Conservation (phyloP, 2,888 invertebrate species). For the Heliconius ismenius region DNA sequence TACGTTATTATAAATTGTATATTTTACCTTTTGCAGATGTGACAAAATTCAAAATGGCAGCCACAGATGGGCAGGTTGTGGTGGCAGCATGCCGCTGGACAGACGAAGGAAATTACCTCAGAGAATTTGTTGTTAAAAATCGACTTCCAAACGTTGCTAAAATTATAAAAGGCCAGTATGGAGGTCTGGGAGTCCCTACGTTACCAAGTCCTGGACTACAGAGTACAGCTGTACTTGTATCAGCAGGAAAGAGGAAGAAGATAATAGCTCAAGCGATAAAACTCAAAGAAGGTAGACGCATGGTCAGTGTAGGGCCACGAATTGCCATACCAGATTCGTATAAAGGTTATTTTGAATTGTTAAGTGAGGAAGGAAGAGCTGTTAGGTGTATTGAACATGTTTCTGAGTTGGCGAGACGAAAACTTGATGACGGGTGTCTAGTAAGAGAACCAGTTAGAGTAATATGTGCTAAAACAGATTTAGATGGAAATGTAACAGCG, state of each 20-base stretch:
- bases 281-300: slow-evolving; percentile 92
- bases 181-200: slow-evolving; percentile 93
- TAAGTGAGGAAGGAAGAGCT: slow-evolving; percentile 96
- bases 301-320: slow-evolving; percentile 90
- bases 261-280: slow-evolving; percentile 94
- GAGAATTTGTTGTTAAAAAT: slow-evolving; percentile 88
- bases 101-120: slow-evolving; percentile 87
- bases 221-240: slow-evolving; percentile 92
- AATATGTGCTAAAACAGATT: slow-evolving; percentile 83
- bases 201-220: slow-evolving; percentile 92
- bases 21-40: slow-evolving; percentile 78
- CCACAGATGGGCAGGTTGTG: slow-evolving; percentile 94
- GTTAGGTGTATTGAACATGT: slow-evolving; percentile 95
- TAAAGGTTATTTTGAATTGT: slow-evolving; percentile 94
- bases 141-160: slow-evolving; percentile 92
- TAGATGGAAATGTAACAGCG: slow-evolving; percentile 83
- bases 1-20: neutral
- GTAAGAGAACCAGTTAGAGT: slow-evolving; percentile 90
- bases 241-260: slow-evolving; percentile 92
- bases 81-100: slow-evolving; percentile 91
- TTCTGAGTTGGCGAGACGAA: slow-evolving; percentile 88
- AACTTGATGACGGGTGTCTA: slow-evolving; percentile 88
- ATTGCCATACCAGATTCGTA: slow-evolving; percentile 95
- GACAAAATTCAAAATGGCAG: slow-evolving; percentile 86
- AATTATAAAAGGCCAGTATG: slow-evolving; percentile 96